Base-by-base conservation (phyloP, 2,888 invertebrate genomes). In the Sinopyrophorus schimmeli region DNA sequence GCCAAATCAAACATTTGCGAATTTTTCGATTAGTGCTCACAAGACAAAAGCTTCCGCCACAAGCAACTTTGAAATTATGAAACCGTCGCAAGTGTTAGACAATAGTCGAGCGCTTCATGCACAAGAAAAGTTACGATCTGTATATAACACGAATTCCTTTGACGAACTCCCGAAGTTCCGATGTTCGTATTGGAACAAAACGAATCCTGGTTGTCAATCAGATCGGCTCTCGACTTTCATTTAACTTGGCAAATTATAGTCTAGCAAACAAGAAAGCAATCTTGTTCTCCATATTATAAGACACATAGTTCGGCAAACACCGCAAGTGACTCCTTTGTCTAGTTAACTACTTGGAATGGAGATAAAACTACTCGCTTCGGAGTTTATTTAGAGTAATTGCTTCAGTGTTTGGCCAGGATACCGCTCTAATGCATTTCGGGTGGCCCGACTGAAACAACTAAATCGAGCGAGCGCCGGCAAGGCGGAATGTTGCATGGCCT, bases 301-400 rank as follows among this genome's bases (percentile, higher is more conserved):
- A 24, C 35, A 35, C 35, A 35, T 32, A 35, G 23, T 23, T 21
- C n/a, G 23, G 35, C 24, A 35, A 35, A 35, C 35, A 35, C 24
- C 35, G 35, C 35, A 35, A 35, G 35, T 35, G 35, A 35, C 35
- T 35, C 35, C 35, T 35, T 35, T 35, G 35, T 35, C 35, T 35
- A 35, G 35, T 35, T 35, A 35, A 35, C 35, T 35, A 24, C 35
- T 24, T 24, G 35, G 35, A 35, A 35, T 35, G 35, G 35, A 35
- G 35, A 35, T 35, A 35, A 35, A 35, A 35, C 35, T 35, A 35
- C 35, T 23, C 35, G 35, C 35, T 35, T 16, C 35, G 23, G 35
- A 31, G 34, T 42, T 42, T 42, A 42, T 42, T 26, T 26, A 31
- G 34, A 31, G 39, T 39, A 47, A 47, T 47, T 39, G 32, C 27